A percentile compares a stretch with the other conserved stretches of the same genome.
Evolutionary conservation across 2,113 vertebrate genomes (phyloP).

Genomic region (Trochalopteron elliotii): DNA sequence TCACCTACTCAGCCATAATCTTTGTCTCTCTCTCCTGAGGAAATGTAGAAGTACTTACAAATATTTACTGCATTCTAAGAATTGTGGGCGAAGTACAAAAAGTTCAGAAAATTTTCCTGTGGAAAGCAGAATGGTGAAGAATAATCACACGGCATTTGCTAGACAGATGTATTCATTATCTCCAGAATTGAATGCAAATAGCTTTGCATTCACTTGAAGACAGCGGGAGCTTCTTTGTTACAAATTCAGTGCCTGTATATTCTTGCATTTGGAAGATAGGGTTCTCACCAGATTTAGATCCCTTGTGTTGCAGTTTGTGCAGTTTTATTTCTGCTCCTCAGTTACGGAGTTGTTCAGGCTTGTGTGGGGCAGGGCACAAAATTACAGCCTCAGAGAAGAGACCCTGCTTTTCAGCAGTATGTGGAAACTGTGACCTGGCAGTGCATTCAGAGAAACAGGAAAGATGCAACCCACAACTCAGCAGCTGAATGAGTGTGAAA

Average conservation of each 20-base stretch:
- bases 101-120: neutral
- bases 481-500: neutral
- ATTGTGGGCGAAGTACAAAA: neutral
- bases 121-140: neutral
- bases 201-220: neutral
- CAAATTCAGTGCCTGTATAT: neutral
- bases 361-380: neutral
- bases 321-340: neutral
- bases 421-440: neutral
- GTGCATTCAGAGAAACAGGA: neutral
- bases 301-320: neutral
- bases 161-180: neutral
- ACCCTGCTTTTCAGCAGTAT: neutral
- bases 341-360: neutral
- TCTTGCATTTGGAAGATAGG: neutral
- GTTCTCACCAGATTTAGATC: neutral
- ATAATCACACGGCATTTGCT: neutral
- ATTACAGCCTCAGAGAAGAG: neutral
- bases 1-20: neutral
- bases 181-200: neutral
- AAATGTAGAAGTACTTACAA: neutral
- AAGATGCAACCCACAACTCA: neutral
- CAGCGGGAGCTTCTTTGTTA: neutral
- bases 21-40: neutral
- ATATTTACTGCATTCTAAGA: neutral